These are phyloP conservation scores for Microplitis demolitor DNA, from an alignment of 1,140 invertebrate genomes.

Conservation along the genomic window DNA sequence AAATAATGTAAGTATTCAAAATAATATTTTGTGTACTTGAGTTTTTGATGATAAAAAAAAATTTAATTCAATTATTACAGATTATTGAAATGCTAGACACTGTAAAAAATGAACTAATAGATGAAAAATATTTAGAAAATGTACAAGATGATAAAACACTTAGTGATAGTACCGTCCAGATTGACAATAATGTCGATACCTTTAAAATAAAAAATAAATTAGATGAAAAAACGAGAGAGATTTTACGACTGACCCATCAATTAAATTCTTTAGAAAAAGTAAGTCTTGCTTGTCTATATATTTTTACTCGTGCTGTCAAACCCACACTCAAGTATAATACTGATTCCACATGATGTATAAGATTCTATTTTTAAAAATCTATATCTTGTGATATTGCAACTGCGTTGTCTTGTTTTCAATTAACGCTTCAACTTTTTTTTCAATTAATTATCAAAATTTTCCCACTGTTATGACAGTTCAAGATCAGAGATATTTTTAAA, in stretches of 20 bases:
- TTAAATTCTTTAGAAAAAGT: slow-evolving; percentile 48
- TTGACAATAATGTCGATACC: slow-evolving; percentile 17
- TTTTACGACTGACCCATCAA: slow-evolving; percentile 38
- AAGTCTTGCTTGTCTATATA: slow-evolving; percentile 25
- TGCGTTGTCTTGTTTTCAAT: no score
- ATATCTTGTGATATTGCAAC: no score
- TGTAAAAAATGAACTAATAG: slow-evolving; percentile 39
- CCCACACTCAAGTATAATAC: no score
- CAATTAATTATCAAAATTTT: no score
- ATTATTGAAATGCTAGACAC: slow-evolving; percentile 42
- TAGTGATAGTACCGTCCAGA: background rate
- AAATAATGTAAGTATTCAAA: slow-evolving; percentile 37
- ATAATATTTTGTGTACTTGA: background rate
- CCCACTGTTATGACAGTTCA: no score
- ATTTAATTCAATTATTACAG: slow-evolving; percentile 36
- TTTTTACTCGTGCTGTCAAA: background rate
- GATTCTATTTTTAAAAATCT: no score
- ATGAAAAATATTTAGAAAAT: slow-evolving; percentile 29
- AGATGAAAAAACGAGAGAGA: slow-evolving; percentile 41
- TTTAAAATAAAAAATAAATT: slow-evolving; percentile 37
- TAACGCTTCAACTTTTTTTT: no score
- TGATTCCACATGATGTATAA: no score
- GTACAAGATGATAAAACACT: background rate
- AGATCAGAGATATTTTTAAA: no score
- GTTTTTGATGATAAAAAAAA: background rate